These are phyloP conservation scores for Orientallactaga sibirica DNA, from an alignment of 2,797 vertebrate species.

Conservation along the genomic window DNA sequence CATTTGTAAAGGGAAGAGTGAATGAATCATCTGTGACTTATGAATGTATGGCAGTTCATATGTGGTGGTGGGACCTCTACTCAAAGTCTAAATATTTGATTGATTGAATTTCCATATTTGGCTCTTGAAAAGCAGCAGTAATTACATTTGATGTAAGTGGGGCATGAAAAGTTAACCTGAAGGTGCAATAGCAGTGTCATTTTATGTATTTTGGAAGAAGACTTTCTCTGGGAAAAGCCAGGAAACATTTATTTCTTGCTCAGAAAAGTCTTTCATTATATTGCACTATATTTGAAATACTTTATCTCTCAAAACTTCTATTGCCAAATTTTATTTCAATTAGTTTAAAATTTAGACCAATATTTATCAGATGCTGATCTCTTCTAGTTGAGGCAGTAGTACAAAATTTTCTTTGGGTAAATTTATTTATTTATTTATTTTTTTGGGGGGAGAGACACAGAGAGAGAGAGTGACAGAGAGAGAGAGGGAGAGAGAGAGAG, in stretches of 20 bases:
- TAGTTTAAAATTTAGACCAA: slow-evolving; percentile 29
- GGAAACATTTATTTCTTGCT: background rate
- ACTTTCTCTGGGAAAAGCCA: background rate
- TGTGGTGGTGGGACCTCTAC: too few species aligned
- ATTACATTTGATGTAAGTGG: background rate
- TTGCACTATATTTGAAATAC: background rate
- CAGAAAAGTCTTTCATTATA: background rate
- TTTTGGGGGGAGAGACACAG: too few species aligned
- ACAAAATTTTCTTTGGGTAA: background rate
- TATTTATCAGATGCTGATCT: background rate
- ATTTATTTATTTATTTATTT: background rate
- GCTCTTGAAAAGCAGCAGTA: background rate
- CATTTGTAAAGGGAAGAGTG: too few species aligned
- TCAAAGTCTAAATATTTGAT: too few species aligned
- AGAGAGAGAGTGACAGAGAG: too few species aligned
- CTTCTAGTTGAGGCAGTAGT: background rate
- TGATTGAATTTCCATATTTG: too few species aligned
- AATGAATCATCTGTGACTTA: too few species aligned
- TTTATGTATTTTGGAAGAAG: slow-evolving; percentile 22
- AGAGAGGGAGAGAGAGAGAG: too few species aligned
- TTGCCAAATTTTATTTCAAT: slow-evolving; percentile 27
- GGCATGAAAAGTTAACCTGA: background rate
- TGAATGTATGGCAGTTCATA: too few species aligned
- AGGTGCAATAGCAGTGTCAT: background rate
- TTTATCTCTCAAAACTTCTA: slow-evolving; percentile 7